phyloP scores from a whole-genome alignment of 1,140 invertebrate genomes.

The Neotoxoptera formosana region DNA sequence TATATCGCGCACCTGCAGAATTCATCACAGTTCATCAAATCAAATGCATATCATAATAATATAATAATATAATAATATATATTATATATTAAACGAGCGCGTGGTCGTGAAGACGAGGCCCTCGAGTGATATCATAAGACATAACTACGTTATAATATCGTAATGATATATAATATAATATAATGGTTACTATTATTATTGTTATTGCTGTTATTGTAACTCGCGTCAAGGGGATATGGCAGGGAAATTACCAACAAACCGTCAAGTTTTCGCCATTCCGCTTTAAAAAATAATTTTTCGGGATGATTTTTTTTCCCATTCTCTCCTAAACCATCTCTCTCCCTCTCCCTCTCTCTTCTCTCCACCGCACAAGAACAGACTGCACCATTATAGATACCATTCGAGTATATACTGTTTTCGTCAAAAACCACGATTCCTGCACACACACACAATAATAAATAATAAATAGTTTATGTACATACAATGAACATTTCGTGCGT shows the following conservation, averaged over 20 bases:
- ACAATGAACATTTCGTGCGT: constrained; percentile 42
- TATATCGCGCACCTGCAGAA: background rate
- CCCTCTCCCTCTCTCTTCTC: background rate
- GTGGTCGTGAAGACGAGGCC: background rate
- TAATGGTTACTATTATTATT: background rate
- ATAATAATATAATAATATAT: background rate
- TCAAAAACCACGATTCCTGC: constrained; percentile 21
- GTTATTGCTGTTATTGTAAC: background rate
- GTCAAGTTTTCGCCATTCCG: background rate
- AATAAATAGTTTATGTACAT: background rate
- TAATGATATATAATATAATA: too few species aligned
- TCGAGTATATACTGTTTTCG: background rate
- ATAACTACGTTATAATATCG: background rate
- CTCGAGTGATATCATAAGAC: background rate
- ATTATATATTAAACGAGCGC: background rate
- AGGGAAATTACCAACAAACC: background rate
- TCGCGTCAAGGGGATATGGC: background rate
- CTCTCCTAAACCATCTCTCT: too few species aligned
- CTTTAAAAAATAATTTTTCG: background rate
- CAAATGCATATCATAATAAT: background rate
- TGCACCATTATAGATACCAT: background rate
- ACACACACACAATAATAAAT: background rate
- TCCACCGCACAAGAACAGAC: background rate
- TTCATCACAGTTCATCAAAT: background rate
- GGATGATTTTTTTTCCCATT: background rate